Evolutionary conservation across 2,888 invertebrate genomes (phyloP).

Genomic region (Parascotia fuliginaria): DNA sequence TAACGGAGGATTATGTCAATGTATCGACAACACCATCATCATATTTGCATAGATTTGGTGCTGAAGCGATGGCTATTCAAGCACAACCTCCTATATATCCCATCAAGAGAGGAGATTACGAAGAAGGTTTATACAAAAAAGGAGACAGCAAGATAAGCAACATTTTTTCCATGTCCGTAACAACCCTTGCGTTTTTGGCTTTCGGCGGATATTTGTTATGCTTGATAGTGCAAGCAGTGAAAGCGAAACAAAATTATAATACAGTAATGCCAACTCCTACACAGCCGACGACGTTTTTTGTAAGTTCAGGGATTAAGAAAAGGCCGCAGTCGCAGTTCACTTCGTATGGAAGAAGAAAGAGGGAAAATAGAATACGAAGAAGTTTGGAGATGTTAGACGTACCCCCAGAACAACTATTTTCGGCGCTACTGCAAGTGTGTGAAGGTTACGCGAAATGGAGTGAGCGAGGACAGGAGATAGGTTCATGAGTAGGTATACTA

Average conservation of each 20-base stretch:
- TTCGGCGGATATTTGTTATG: constrained; percentile 94
- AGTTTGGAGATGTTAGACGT: constrained; percentile 57
- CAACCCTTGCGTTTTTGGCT: constrained; percentile 92
- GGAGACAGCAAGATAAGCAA: constrained; percentile 88
- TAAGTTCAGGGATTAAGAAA: constrained; percentile 76
- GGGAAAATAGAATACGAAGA: constrained; percentile 51
- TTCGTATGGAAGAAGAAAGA: constrained; percentile 67
- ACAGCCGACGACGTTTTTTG: constrained; percentile 66
- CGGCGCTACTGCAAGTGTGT: constrained; percentile 80
- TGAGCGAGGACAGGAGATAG: constrained; percentile 35
- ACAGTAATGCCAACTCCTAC: constrained; percentile 53
- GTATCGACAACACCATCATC: constrained; percentile 54
- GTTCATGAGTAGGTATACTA: not conserved
- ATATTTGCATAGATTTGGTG: constrained; percentile 66
- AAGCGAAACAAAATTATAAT: constrained; percentile 84
- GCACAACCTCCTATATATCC: constrained; percentile 58
- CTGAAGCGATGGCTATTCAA: constrained; percentile 74
- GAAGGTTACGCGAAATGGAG: constrained; percentile 86
- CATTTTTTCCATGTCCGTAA: constrained; percentile 91
- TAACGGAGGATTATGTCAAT: constrained; percentile 59
- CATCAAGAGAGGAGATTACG: constrained; percentile 78
- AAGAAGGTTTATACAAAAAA: constrained; percentile 77
- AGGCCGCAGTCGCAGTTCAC: constrained; percentile 72
- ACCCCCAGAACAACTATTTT: constrained; percentile 80
- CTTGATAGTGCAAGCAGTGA: constrained; percentile 91